Evolutionary conservation across 2,113 vertebrate species (phyloP).

Genomic region (Perccottus glenii): DNA sequence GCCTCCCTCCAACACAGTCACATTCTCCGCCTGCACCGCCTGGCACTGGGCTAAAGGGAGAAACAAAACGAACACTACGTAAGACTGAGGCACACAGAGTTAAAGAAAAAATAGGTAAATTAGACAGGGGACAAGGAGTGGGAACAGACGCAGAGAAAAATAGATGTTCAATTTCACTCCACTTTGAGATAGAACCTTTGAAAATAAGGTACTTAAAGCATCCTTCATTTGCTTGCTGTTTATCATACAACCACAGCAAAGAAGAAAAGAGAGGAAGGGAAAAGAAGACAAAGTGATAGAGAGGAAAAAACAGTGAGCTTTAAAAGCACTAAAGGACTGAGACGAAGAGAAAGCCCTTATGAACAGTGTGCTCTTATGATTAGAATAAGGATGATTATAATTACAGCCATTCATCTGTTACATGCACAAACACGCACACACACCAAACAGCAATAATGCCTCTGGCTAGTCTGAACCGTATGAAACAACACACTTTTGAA

Average conservation of each 20-base stretch:
- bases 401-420: slow-evolving; percentile 45
- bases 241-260: slow-evolving; percentile 38
- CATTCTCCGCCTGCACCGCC: slow-evolving; percentile 91
- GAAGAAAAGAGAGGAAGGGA: not conserved
- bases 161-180: slow-evolving; percentile 37
- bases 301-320: slow-evolving; percentile 30
- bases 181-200: slow-evolving; percentile 48
- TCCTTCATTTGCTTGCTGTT: slow-evolving; percentile 58
- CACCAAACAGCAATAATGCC: slow-evolving; percentile 31
- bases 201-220: slow-evolving; percentile 52
- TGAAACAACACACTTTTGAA: slow-evolving; percentile 54
- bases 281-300: slow-evolving; percentile 14
- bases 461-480: slow-evolving; percentile 32
- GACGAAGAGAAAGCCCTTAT: slow-evolving; percentile 24
- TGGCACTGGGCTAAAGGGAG: slow-evolving; percentile 76
- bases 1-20: slow-evolving; percentile 89
- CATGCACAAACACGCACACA: slow-evolving; percentile 18
- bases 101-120: slow-evolving; percentile 11
- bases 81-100: slow-evolving; percentile 18
- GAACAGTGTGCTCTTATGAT: slow-evolving; percentile 40
- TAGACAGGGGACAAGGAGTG: slow-evolving; percentile 9
- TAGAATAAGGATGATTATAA: slow-evolving; percentile 56
- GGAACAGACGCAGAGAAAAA: slow-evolving; percentile 25
- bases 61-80: slow-evolving; percentile 42
- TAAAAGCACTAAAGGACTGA: slow-evolving; percentile 37